phyloP scores from a whole-genome alignment of 2,113 vertebrate species.

The Solenodon paradoxus region DNA sequence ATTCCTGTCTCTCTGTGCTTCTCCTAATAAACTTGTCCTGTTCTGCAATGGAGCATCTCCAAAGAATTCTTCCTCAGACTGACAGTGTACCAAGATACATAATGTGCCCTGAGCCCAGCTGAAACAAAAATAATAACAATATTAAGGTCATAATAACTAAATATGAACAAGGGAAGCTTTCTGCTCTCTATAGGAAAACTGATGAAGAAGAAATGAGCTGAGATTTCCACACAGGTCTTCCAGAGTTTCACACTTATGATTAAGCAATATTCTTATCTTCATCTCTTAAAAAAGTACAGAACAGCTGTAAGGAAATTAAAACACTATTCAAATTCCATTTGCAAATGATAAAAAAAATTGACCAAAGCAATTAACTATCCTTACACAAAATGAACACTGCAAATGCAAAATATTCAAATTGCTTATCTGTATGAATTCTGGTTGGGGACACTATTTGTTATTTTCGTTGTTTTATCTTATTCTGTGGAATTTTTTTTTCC shows the following conservation, averaged over 20 bases:
- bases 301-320: slow-evolving; percentile 16
- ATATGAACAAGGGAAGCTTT: neutral
- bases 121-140: neutral
- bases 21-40: no score
- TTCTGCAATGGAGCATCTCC: no score
- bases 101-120: no score
- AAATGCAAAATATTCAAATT: neutral
- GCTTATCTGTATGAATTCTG: slow-evolving; percentile 26
- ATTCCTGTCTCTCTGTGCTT: no score
- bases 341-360: slow-evolving; percentile 23
- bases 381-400: neutral
- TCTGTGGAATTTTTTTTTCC: neutral
- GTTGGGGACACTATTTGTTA: neutral
- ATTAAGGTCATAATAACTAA: neutral
- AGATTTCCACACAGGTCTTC: neutral
- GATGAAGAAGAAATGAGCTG: neutral
- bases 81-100: no score
- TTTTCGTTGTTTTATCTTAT: neutral
- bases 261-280: neutral
- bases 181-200: neutral
- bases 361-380: neutral
- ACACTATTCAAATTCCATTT: slow-evolving; percentile 13
- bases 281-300: neutral
- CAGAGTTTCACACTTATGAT: neutral
- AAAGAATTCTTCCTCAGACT: no score